These are phyloP conservation scores for Sciurus niger DNA, from an alignment of 2,113 vertebrate species.

Conservation along the genomic window DNA sequence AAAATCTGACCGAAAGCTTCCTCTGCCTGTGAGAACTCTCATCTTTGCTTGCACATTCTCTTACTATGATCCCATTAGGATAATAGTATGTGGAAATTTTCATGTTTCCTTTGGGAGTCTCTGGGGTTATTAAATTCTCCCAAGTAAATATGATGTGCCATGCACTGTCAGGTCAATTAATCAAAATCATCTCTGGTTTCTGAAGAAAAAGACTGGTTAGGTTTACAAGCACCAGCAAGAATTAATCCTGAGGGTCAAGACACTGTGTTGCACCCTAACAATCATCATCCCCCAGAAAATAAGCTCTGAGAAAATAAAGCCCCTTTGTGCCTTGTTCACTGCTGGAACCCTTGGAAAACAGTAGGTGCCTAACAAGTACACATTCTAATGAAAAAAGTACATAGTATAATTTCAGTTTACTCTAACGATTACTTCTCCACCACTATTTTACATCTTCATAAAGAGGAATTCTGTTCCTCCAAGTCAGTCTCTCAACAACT, in stretches of 20 bases:
- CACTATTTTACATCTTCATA: neutral
- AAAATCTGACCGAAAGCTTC: neutral
- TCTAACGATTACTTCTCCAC: constrained; percentile 7
- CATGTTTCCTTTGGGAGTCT: constrained; percentile 80
- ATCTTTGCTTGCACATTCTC: constrained; percentile 28
- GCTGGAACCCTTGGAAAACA: neutral
- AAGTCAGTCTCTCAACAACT: neutral
- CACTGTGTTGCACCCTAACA: constrained; percentile 53
- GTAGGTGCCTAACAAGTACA: constrained; percentile 8
- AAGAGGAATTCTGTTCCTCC: neutral
- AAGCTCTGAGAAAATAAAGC: neutral
- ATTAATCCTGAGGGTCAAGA: constrained; percentile 69
- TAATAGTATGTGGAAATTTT: constrained; percentile 71
- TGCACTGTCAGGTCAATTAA: constrained; percentile 82
- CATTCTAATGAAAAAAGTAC: neutral
- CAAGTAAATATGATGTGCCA: constrained; percentile 81
- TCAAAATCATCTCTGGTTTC: constrained; percentile 75
- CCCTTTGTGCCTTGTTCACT: neutral
- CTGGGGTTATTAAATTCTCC: constrained; percentile 74
- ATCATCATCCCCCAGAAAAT: neutral
- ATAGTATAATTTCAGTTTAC: neutral
- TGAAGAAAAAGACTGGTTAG: constrained; percentile 55
- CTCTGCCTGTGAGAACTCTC: constrained; percentile 30
- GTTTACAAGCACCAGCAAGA: constrained; percentile 59
- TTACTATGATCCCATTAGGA: constrained; percentile 67